Percentiles rank a stretch among this genome's conserved stretches.
These are phyloP conservation scores for Cervus canadensis DNA, from an alignment of 2,113 vertebrate species.

Conservation along the genomic window DNA sequence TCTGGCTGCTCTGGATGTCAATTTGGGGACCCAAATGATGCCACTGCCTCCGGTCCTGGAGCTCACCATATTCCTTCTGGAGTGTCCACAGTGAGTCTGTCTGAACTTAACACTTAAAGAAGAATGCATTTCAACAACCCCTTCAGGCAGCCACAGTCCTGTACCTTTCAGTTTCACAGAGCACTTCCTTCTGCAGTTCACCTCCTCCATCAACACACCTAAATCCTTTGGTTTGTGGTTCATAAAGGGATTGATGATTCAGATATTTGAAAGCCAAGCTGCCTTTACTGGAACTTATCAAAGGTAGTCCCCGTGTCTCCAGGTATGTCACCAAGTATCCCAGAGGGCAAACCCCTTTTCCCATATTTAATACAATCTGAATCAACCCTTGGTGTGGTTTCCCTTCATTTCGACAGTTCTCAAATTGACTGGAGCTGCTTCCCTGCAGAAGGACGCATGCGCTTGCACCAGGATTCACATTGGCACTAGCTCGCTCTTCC, in stretches of 20 bases:
- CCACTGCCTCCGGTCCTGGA: rapidly evolving
- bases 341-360: background rate
- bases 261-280: background rate
- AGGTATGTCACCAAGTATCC: background rate
- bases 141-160: too few species aligned
- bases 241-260: background rate
- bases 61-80: background rate
- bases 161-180: background rate
- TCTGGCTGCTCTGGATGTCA: background rate
- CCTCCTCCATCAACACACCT: background rate
- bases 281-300: background rate
- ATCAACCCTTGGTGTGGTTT: background rate
- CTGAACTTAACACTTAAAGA: too few species aligned
- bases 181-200: too few species aligned
- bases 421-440: background rate
- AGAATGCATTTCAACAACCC: background rate
- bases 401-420: background rate
- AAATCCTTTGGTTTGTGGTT: background rate
- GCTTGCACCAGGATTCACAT: background rate
- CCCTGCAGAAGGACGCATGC: background rate
- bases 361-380: background rate
- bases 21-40: background rate
- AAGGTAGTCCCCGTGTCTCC: background rate
- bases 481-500: rapidly evolving
- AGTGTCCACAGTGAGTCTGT: background rate